Conservation (phyloP, 2,113 vertebrate species). For the Polypterus bichir region DNA sequence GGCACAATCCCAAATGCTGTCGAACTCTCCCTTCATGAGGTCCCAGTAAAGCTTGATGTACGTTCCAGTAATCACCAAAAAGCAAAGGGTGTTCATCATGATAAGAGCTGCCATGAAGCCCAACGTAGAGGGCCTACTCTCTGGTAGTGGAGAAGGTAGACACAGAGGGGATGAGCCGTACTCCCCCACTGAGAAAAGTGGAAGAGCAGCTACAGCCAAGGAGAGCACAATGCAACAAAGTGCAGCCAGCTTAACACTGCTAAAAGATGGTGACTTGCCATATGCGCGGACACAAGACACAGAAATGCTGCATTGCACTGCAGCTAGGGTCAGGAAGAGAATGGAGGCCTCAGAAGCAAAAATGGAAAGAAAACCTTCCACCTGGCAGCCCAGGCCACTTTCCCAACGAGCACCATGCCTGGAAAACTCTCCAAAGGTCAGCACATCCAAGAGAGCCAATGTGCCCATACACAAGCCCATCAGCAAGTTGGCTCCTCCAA, state of each 20-base stretch:
- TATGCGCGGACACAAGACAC: slow-evolving; percentile 59
- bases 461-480: slow-evolving; percentile 71
- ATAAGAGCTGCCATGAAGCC: slow-evolving; percentile 58
- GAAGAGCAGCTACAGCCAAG: slow-evolving; percentile 55
- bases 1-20: slow-evolving; percentile 76
- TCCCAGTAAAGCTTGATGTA: slow-evolving; percentile 83
- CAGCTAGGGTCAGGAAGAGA: slow-evolving; percentile 71
- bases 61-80: slow-evolving; percentile 72
- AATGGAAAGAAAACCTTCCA: slow-evolving; percentile 75
- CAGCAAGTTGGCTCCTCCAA: slow-evolving; percentile 73
- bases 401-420: slow-evolving; percentile 76
- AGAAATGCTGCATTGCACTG: slow-evolving; percentile 70
- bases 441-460: slow-evolving; percentile 64
- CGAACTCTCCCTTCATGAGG: slow-evolving; percentile 66
- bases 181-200: slow-evolving; percentile 67
- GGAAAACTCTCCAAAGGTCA: slow-evolving; percentile 74
- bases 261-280: slow-evolving; percentile 56
- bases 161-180: slow-evolving; percentile 85
- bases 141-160: slow-evolving; percentile 64
- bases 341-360: slow-evolving; percentile 76
- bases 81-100: slow-evolving; percentile 75
- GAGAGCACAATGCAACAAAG: slow-evolving; percentile 68
- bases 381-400: slow-evolving; percentile 62
- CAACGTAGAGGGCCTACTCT: slow-evolving; percentile 49
- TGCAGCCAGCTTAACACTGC: slow-evolving; percentile 55